A percentile compares a stretch with the other conserved stretches of the same genome.
Conservation (phyloP, 2,888 invertebrate species). For the Sarcophaga carnaria region DNA sequence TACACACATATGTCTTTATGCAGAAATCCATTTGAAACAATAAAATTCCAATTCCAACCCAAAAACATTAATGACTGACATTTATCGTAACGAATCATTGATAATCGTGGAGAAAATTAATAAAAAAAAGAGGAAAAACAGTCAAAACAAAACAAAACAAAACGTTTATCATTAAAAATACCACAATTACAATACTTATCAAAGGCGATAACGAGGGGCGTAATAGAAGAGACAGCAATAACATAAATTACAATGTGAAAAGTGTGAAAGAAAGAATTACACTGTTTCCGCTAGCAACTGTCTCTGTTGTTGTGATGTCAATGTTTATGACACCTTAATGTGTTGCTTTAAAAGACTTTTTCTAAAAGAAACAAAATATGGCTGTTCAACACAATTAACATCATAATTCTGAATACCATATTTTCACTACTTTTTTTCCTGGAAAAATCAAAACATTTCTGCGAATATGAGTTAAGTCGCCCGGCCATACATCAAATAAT, state of each 20-base stretch:
- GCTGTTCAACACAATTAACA: no score
- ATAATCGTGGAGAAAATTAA: background rate
- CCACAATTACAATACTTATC: background rate
- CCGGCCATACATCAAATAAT: no score
- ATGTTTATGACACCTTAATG: no score
- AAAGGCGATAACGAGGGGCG: slow-evolving; percentile 5
- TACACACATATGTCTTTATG: background rate
- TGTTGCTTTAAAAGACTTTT: no score
- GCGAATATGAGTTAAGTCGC: no score
- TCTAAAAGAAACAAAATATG: no score
- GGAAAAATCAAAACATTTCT: no score
- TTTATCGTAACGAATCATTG: background rate
- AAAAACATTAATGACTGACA: background rate
- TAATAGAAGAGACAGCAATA: background rate
- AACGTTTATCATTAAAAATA: background rate
- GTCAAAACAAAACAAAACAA: background rate
- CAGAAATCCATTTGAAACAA: background rate
- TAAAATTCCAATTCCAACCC: background rate
- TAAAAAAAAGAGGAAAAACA: background rate
- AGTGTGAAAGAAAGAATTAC: background rate
- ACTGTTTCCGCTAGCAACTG: background rate
- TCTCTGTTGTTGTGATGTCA: no score
- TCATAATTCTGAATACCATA: no score
- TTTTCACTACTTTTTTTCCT: no score
- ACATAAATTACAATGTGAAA: background rate